Evolutionary conservation across 2,888 invertebrate genomes (phyloP).

Genomic region (Ochropacha duplaris): DNA sequence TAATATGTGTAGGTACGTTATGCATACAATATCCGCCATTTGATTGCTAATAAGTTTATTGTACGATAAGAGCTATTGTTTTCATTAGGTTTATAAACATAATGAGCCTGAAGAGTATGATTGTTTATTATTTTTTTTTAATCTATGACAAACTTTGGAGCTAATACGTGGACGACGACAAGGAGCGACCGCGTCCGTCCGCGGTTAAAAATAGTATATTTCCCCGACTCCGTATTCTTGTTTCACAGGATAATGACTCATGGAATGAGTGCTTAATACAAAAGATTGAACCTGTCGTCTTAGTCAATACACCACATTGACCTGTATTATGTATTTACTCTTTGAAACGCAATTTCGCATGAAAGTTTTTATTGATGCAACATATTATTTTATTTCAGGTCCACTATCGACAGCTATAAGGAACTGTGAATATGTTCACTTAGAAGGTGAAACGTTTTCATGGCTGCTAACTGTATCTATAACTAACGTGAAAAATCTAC

Average conservation of each 20-base stretch:
- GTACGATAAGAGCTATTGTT: neutral
- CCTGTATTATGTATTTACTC: neutral
- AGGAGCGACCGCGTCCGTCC: conserved; percentile 50
- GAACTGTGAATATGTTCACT: conserved; percentile 81
- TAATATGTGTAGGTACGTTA: too few species aligned
- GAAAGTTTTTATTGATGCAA: conserved; percentile 9
- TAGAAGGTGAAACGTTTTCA: conserved; percentile 85
- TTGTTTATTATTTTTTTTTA: conserved; percentile 25
- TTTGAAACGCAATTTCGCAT: neutral
- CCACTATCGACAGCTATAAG: conserved; percentile 84
- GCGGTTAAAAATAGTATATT: conserved; percentile 72
- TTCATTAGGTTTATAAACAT: neutral
- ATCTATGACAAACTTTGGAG: conserved; percentile 32
- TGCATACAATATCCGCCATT: neutral
- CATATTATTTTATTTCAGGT: conserved; percentile 64
- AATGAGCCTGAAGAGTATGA: conserved; percentile 5
- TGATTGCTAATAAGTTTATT: neutral
- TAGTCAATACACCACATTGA: neutral
- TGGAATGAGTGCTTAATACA: conserved; percentile 34
- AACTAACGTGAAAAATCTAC: conserved; percentile 80
- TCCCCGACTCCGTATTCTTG: conserved; percentile 68
- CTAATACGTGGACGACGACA: conserved; percentile 38
- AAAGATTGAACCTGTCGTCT: neutral
- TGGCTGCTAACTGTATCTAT: conserved; percentile 85
- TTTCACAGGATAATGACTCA: conserved; percentile 79